Evolutionary conservation across 2,797 vertebrate genomes (phyloP).

Genomic region (Poecile montanus): DNA sequence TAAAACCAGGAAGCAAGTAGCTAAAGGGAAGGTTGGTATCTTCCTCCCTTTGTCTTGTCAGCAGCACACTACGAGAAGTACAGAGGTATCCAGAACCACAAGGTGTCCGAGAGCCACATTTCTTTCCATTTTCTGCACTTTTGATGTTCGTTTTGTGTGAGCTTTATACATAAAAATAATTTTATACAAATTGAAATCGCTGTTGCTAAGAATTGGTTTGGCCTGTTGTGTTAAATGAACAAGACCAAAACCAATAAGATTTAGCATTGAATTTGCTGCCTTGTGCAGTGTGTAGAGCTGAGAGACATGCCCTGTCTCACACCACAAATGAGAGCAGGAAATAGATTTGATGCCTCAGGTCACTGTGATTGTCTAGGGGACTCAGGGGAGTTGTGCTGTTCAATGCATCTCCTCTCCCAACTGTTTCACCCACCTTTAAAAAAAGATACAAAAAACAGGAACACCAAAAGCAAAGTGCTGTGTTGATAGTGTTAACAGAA

Average conservation of each 20-base stretch:
- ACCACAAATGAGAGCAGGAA: rapidly evolving
- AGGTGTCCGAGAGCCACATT: neutral
- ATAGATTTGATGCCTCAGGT: neutral
- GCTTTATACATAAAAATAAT: neutral
- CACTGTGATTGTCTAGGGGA: neutral
- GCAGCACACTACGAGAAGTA: neutral
- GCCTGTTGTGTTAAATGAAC: neutral
- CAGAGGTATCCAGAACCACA: neutral
- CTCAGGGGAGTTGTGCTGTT: neutral
- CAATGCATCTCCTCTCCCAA: neutral
- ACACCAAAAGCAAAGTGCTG: neutral
- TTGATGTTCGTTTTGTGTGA: neutral
- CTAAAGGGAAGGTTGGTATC: neutral
- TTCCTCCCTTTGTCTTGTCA: conserved; percentile 5
- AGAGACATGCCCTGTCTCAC: neutral
- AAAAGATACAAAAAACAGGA: neutral
- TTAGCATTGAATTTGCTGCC: neutral
- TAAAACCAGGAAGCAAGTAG: neutral
- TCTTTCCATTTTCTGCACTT: neutral
- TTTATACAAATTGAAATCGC: neutral
- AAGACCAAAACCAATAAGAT: neutral
- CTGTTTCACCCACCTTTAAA: neutral
- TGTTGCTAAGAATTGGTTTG: neutral
- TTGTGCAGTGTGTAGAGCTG: neutral
- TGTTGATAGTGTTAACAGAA: neutral